These are phyloP conservation scores for Etheostoma perlongum DNA, from an alignment of 2,797 vertebrate species.

Conservation along the genomic window DNA sequence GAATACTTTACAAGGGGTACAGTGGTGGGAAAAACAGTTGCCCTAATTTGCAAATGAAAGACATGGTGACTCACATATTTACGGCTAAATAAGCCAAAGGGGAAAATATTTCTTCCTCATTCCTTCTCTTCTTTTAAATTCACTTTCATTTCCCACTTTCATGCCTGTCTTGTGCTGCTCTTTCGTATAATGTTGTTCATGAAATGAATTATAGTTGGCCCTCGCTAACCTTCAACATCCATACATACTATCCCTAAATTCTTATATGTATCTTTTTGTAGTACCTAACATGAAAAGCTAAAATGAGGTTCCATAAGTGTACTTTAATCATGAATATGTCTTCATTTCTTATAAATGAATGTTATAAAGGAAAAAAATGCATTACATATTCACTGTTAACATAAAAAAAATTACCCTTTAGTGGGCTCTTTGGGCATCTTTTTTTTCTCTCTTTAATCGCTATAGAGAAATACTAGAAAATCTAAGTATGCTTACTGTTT, in stretches of 20 bases:
- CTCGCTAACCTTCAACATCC: not conserved
- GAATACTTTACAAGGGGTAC: conserved; percentile 6
- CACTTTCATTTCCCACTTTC: conserved; percentile 31
- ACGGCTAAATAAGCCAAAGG: conserved; percentile 73
- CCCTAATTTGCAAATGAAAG: conserved; percentile 82
- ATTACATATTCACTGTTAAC: not conserved
- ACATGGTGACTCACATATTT: conserved; percentile 78
- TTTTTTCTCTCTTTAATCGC: too few species aligned
- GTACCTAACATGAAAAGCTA: not conserved
- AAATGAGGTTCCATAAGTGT: not conserved
- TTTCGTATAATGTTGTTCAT: conserved; percentile 39
- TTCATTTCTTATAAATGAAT: too few species aligned
- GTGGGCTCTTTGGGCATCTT: too few species aligned
- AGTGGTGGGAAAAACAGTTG: conserved; percentile 56
- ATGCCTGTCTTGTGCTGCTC: conserved; percentile 21
- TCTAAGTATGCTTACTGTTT: not conserved
- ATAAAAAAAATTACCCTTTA: not conserved
- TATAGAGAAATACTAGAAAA: too few species aligned
- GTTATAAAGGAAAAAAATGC: not conserved
- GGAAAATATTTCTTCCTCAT: conserved; percentile 49
- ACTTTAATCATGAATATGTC: not conserved
- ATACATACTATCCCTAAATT: not conserved
- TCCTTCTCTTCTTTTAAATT: conserved; percentile 32
- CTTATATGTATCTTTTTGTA: conserved; percentile 1
- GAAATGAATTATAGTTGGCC: conserved; percentile 27